phyloP scores from a whole-genome alignment of 2,888 invertebrate species.

The Leptura quadrifasciata region DNA sequence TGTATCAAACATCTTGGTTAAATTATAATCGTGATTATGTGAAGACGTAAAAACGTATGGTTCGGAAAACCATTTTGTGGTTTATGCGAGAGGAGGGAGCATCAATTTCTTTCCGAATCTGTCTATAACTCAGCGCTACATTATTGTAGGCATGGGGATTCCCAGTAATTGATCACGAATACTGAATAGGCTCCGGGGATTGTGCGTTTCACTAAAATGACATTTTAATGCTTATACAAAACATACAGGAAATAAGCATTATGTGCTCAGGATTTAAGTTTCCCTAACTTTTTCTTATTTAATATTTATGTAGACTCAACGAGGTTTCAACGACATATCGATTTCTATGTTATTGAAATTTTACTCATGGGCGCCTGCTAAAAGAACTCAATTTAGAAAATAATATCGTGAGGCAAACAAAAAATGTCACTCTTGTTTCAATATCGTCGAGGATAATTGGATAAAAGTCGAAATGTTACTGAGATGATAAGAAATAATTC shows the following conservation, averaged over 20 bases:
- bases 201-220: constrained; percentile 65
- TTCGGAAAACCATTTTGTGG: constrained; percentile 36
- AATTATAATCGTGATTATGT: constrained; percentile 33
- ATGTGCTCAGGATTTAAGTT: constrained; percentile 30
- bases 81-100: constrained; percentile 38
- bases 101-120: constrained; percentile 60
- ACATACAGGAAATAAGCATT: constrained; percentile 54
- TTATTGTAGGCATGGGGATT: constrained; percentile 63
- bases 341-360: constrained; percentile 21
- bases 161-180: constrained; percentile 67
- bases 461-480: not conserved
- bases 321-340: constrained; percentile 27
- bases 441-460: not conserved
- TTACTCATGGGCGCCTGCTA: constrained; percentile 21
- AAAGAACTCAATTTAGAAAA: not conserved
- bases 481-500: not conserved
- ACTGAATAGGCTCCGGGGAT: constrained; percentile 62
- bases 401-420: constrained; percentile 2
- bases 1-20: constrained; percentile 13
- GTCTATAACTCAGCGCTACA: constrained; percentile 62
- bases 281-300: constrained; percentile 33
- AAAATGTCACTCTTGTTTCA: not conserved
- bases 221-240: constrained; percentile 64
- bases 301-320: constrained; percentile 31
- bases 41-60: constrained; percentile 39